These are phyloP conservation scores for Choristoneura fumiferana DNA, from an alignment of 1,140 invertebrate genomes.

Conservation along the genomic window DNA sequence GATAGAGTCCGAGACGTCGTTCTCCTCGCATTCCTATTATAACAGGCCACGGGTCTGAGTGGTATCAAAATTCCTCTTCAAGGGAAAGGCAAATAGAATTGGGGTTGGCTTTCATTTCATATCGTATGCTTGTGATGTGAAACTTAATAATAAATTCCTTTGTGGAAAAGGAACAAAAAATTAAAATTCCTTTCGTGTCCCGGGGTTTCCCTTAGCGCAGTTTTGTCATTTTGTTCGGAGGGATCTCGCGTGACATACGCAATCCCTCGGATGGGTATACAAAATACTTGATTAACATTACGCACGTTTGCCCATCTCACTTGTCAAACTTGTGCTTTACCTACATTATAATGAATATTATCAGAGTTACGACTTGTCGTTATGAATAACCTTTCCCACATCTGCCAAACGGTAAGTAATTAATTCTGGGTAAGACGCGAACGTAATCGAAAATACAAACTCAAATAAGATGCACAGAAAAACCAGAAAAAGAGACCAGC, in stretches of 20 bases:
- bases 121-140: conserved; percentile 52
- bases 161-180: conserved; percentile 62
- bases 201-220: conserved; percentile 44
- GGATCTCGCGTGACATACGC: conserved; percentile 49
- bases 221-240: conserved; percentile 61
- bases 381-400: conserved; percentile 5
- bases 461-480: too few species aligned
- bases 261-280: conserved; percentile 43
- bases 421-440: background rate
- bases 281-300: conserved; percentile 43
- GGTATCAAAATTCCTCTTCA: conserved; percentile 14
- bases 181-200: conserved; percentile 64
- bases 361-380: conserved; percentile 1
- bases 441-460: too few species aligned
- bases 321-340: conserved; percentile 24
- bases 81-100: conserved; percentile 13
- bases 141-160: conserved; percentile 67
- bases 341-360: conserved; percentile 18
- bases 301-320: conserved; percentile 47
- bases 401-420: conserved; percentile 8
- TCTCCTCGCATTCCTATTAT: background rate
- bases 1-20: background rate
- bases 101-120: conserved; percentile 36
- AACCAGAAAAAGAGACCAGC: too few species aligned
- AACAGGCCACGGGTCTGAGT: conserved; percentile 1